These are phyloP conservation scores for Cyanoramphus novaezelandiae DNA, from an alignment of 2,113 vertebrate species.

Conservation along the genomic window DNA sequence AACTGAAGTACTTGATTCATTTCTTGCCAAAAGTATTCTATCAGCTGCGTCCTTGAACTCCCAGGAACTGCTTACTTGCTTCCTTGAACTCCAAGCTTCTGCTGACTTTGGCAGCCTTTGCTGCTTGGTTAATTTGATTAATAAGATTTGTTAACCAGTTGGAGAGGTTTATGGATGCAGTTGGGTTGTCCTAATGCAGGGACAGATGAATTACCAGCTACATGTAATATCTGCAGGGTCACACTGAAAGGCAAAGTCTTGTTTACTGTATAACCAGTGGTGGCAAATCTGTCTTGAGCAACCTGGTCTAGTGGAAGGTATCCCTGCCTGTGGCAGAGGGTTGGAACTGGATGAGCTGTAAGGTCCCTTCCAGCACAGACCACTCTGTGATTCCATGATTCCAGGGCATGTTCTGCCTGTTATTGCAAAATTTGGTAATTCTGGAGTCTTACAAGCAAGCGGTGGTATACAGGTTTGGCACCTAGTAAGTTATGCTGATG, in stretches of 20 bases:
- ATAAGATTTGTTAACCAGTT: not conserved
- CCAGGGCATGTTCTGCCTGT: not conserved
- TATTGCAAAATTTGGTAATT: not conserved
- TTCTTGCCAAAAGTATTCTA: not conserved
- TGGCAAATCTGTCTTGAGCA: not conserved
- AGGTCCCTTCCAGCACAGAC: not conserved
- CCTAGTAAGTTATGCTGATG: not conserved
- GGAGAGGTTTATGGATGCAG: not conserved
- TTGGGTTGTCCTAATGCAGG: not conserved
- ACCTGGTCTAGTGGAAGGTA: not conserved
- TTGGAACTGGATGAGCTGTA: not conserved
- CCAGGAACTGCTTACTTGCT: not conserved
- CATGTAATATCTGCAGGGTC: not conserved
- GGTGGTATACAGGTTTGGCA: not conserved
- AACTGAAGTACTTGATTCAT: not conserved
- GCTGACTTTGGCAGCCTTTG: not conserved
- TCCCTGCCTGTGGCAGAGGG: not conserved
- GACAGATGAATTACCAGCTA: not conserved
- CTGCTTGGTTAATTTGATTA: not conserved
- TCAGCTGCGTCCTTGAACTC: not conserved
- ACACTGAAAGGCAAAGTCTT: not conserved
- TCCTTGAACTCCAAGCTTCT: not conserved
- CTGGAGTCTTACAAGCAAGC: not conserved
- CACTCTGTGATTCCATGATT: not conserved
- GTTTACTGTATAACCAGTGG: not conserved